phyloP scores from a whole-genome alignment of 2,888 invertebrate species.

The Metallyticus violacea region DNA sequence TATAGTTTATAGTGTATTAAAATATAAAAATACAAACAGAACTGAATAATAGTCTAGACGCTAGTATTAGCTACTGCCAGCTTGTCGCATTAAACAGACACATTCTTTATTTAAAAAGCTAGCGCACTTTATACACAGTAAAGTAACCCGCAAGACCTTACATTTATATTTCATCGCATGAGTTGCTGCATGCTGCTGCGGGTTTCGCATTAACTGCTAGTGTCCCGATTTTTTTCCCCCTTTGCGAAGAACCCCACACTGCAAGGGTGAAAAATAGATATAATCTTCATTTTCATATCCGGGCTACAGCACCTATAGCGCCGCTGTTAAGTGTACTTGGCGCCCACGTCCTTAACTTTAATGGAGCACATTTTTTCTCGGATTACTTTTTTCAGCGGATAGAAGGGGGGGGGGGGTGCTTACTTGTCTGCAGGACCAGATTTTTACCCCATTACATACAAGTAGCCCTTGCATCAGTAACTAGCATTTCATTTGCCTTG shows the following conservation, averaged over 20 bases:
- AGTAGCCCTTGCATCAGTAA: too few relatives aligned
- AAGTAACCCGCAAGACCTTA: neutral
- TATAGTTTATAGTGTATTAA: too few relatives aligned
- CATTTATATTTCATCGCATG: neutral
- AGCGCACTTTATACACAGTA: too few relatives aligned
- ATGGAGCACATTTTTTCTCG: neutral
- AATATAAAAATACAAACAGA: too few relatives aligned
- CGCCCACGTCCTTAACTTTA: neutral
- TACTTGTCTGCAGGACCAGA: neutral
- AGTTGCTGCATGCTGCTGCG: neutral
- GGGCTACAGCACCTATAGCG: neutral
- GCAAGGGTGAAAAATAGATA: neutral
- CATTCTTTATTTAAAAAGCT: too few relatives aligned
- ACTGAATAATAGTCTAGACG: too few relatives aligned
- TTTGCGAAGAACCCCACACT: neutral
- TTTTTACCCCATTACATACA: neutral
- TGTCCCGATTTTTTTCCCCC: neutral
- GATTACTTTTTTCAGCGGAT: neutral
- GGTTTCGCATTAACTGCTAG: neutral
- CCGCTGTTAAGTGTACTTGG: neutral
- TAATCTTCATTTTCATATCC: neutral
- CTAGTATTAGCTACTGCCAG: too few relatives aligned
- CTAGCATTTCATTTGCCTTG: too few relatives aligned
- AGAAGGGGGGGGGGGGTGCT: neutral
- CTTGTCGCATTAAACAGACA: neutral